Percentiles rank a stretch among this genome's conserved stretches.
Conservation (phyloP, 2,888 invertebrate species). For the Ptychoptera albimana region DNA sequence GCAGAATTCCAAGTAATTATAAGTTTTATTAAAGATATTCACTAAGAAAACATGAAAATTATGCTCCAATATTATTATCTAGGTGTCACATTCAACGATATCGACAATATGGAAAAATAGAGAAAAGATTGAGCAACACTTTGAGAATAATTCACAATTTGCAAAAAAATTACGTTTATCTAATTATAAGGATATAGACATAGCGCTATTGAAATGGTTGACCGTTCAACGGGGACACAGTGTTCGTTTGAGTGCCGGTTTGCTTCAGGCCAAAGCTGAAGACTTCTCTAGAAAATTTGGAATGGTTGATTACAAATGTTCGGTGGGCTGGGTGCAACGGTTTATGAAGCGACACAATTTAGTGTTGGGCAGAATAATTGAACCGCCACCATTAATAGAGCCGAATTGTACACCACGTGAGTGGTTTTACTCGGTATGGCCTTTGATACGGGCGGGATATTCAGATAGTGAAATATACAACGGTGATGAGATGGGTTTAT, state of each 20-base stretch:
- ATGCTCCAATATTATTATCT: no score
- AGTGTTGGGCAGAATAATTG: constrained; percentile 15
- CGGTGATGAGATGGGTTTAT: constrained; percentile 17
- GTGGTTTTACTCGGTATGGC: constrained; percentile 6
- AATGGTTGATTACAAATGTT: constrained; percentile 11
- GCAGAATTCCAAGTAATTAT: no score
- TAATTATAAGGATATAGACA: constrained; percentile 14
- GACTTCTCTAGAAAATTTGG: no score
- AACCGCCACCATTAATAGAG: neutral
- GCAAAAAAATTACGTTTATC: constrained; percentile 14
- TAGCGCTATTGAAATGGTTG: constrained; percentile 15
- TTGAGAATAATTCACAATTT: constrained; percentile 15
- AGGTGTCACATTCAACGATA: constrained; percentile 10
- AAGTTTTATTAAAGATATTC: no score
- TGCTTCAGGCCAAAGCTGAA: no score
- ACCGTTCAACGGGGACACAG: constrained; percentile 14
- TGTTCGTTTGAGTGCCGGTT: constrained; percentile 8
- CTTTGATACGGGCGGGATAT: constrained; percentile 14
- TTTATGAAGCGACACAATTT: constrained; percentile 15
- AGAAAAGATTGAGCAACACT: constrained; percentile 14
- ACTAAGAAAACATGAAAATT: no score
- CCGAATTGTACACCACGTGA: no score
- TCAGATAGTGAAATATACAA: constrained; percentile 15
- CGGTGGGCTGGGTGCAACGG: constrained; percentile 15
- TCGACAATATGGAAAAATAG: constrained; percentile 15